A percentile compares a stretch with the other conserved stretches of the same genome.
phyloP scores from a whole-genome alignment of 2,888 invertebrate genomes.

The Ormyrus thymus region DNA sequence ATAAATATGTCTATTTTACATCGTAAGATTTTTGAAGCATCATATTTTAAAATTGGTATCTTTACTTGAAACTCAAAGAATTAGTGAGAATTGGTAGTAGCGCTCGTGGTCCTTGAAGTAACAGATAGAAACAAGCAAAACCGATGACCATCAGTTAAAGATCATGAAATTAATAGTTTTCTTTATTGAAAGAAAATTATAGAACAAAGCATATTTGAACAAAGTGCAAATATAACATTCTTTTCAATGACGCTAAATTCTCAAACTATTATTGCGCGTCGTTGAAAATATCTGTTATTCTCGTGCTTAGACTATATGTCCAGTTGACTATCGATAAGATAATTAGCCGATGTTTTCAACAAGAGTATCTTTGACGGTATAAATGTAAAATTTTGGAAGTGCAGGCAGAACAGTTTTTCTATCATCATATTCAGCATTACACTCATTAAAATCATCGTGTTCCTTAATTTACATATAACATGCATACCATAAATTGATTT shows the following conservation, averaged over 20 bases:
- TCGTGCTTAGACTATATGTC: constrained; percentile 45
- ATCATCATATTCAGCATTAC: background rate
- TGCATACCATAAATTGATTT: constrained; percentile 12
- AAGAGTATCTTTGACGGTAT: constrained; percentile 37
- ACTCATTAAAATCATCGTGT: background rate
- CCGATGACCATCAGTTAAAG: constrained; percentile 12
- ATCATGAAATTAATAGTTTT: constrained; percentile 23
- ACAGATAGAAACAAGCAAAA: constrained; percentile 14
- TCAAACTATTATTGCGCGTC: constrained; percentile 37
- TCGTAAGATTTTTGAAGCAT: background rate
- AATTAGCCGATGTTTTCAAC: constrained; percentile 50
- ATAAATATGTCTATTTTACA: constrained; percentile 12
- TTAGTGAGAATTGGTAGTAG: constrained; percentile 9
- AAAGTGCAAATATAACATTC: constrained; percentile 19
- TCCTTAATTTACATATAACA: background rate
- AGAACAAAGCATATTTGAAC: constrained; percentile 28
- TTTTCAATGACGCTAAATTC: constrained; percentile 37
- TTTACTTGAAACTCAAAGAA: constrained; percentile 19
- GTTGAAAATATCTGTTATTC: constrained; percentile 48
- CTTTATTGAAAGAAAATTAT: constrained; percentile 16
- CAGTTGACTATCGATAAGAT: constrained; percentile 52
- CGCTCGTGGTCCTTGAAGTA: constrained; percentile 29
- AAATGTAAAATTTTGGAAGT: constrained; percentile 52
- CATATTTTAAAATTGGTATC: constrained; percentile 3
- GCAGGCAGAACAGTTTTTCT: constrained; percentile 36